Evolutionary conservation across 1,140 invertebrate genomes (phyloP).

Genomic region (Calliopsis andreniformis): DNA sequence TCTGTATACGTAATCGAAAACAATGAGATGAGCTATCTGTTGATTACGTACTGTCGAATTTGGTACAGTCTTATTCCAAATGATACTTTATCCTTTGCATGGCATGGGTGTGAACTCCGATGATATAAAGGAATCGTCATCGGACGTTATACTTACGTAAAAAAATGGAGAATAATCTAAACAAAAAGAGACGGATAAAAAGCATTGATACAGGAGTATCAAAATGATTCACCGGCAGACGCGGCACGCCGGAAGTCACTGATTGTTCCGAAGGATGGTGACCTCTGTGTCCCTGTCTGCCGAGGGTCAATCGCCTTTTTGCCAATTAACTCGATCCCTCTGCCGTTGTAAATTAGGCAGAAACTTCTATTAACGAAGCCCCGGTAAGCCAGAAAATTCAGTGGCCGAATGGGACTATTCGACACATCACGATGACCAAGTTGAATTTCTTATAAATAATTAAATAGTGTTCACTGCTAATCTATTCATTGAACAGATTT

Average conservation of each 20-base stretch:
- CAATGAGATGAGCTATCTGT: too few relatives aligned
- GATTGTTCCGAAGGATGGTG: slow-evolving; percentile 75
- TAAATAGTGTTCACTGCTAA: too few relatives aligned
- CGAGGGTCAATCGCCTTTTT: slow-evolving; percentile 69
- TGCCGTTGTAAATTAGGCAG: slow-evolving; percentile 12
- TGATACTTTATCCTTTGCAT: too few relatives aligned
- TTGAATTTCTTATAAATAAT: too few relatives aligned
- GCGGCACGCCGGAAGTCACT: slow-evolving; percentile 71
- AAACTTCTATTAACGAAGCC: neutral
- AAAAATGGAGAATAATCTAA: slow-evolving; percentile 33
- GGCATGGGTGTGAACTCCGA: neutral
- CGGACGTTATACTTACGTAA: slow-evolving; percentile 19
- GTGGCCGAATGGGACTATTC: neutral
- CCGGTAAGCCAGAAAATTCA: neutral
- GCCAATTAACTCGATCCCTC: slow-evolving; percentile 57
- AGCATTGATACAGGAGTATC: slow-evolving; percentile 67
- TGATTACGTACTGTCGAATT: too few relatives aligned
- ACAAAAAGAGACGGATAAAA: slow-evolving; percentile 55
- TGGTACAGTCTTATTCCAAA: too few relatives aligned
- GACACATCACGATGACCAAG: neutral
- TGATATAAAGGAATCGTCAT: neutral
- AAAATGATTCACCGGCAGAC: slow-evolving; percentile 72
- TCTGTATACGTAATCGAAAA: too few relatives aligned
- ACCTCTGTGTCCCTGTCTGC: slow-evolving; percentile 65
- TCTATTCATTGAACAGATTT: too few relatives aligned